Percentiles rank a stretch among this genome's conserved stretches.
phyloP scores from a whole-genome alignment of 2,888 invertebrate species.

The Pteria penguin region DNA sequence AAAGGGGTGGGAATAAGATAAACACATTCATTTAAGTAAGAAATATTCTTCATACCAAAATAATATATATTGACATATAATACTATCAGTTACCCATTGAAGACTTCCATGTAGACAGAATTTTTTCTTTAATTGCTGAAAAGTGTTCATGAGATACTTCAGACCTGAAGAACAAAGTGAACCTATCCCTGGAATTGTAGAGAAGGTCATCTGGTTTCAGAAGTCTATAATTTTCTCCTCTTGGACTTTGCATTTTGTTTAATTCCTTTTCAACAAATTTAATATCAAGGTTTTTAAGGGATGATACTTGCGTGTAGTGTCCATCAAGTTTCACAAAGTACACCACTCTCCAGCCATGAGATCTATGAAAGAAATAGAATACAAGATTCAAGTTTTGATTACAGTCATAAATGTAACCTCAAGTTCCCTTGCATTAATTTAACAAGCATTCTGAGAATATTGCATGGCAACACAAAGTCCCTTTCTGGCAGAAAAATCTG shows the following conservation, averaged over 20 bases:
- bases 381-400: too few relatives aligned
- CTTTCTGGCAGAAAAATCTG: too few relatives aligned
- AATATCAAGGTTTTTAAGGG: conserved; percentile 35
- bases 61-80: too few relatives aligned
- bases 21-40: too few relatives aligned
- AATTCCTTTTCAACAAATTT: conserved; percentile 17
- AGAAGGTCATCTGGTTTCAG: conserved; percentile 35
- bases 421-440: too few relatives aligned
- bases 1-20: too few relatives aligned
- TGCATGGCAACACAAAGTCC: too few relatives aligned
- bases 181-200: conserved; percentile 50
- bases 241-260: conserved; percentile 36
- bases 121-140: neutral
- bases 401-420: too few relatives aligned
- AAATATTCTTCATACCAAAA: too few relatives aligned
- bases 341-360: conserved; percentile 48
- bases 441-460: too few relatives aligned
- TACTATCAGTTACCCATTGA: too few relatives aligned
- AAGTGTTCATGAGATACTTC: conserved; percentile 41
- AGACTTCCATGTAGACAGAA: conserved; percentile 46
- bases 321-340: conserved; percentile 55
- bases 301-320: conserved; percentile 44
- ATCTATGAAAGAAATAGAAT: too few relatives aligned
- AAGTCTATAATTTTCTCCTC: conserved; percentile 30
- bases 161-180: conserved; percentile 44